Conservation (phyloP, 2,797 vertebrate genomes). For the Poliocrania exsul region DNA sequence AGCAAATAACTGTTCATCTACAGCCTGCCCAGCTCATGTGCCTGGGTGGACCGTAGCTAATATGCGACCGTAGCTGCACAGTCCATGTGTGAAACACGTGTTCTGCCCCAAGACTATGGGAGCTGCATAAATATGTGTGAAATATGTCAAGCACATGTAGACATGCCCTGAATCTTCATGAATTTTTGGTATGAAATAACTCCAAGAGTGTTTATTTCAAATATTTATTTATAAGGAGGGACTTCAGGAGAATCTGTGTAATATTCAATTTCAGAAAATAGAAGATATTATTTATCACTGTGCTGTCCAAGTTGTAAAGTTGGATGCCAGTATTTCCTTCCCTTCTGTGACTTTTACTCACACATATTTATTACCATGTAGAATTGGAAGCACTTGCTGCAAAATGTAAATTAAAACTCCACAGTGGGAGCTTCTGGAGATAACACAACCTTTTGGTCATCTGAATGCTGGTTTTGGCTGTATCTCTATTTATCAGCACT, state of each 20-base stretch:
- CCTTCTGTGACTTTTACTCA: conserved; percentile 24
- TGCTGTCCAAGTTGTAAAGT: background rate
- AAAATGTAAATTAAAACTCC: conserved; percentile 56
- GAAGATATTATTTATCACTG: conserved; percentile 17
- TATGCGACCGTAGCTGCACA: conserved; percentile 29
- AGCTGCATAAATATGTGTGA: conserved; percentile 76
- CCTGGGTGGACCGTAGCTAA: conserved; percentile 68
- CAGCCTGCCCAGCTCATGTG: conserved; percentile 39
- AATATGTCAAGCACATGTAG: conserved; percentile 76
- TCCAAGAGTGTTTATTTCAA: conserved; percentile 3
- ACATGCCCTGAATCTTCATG: conserved; percentile 47
- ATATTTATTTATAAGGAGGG: conserved; percentile 5
- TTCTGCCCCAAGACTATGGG: conserved; percentile 51
- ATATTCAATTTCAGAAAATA: conserved; percentile 12
- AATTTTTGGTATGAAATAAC: background rate
- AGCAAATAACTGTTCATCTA: background rate
- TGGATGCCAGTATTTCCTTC: conserved; percentile 10
- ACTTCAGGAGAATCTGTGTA: background rate
- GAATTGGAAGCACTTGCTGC: background rate
- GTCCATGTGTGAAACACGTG: conserved; percentile 77
- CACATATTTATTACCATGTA: background rate
- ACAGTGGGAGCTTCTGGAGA: background rate
- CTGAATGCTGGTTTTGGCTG: background rate
- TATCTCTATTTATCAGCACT: background rate
- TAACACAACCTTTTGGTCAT: background rate